These are phyloP conservation scores for Hemicentrotus pulcherrimus DNA, from an alignment of 35 echinoderm and acorn worm species.

Conservation along the genomic window DNA sequence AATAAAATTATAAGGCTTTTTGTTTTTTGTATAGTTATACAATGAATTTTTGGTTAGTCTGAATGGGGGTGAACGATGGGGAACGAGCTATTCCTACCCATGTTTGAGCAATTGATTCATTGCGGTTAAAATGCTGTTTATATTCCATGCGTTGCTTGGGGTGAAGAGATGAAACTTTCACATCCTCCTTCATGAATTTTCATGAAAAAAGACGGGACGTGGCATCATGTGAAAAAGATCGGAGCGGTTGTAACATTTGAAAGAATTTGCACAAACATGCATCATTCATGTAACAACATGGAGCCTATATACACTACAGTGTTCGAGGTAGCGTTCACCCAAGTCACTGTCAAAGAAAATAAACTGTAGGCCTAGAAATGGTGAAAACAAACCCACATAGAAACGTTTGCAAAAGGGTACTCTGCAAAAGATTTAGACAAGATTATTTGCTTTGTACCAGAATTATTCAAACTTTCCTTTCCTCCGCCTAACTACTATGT, in stretches of 20 bases:
- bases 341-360: neutral
- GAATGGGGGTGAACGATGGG: neutral
- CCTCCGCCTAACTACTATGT: too few relatives aligned
- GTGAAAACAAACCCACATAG: neutral
- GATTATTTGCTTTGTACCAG: too few relatives aligned
- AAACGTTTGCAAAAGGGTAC: neutral
- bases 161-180: neutral
- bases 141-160: neutral
- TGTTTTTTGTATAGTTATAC: too few relatives aligned
- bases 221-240: neutral
- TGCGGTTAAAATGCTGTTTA: neutral
- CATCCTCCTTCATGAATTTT: neutral
- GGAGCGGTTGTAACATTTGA: neutral
- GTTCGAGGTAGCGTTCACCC: neutral
- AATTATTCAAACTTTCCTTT: too few relatives aligned
- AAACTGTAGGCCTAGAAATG: too few relatives aligned
- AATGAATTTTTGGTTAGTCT: too few relatives aligned
- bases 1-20: too few relatives aligned
- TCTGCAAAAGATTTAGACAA: neutral
- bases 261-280: neutral
- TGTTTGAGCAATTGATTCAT: slow-evolving; percentile 1
- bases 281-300: neutral
- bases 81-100: neutral
- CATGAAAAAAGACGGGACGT: neutral
- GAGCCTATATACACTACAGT: neutral